Evolutionary conservation across 2,113 vertebrate genomes (phyloP), one percentile per base, ranked within the genome.

Genomic region (Alligator sinensis): DNA sequence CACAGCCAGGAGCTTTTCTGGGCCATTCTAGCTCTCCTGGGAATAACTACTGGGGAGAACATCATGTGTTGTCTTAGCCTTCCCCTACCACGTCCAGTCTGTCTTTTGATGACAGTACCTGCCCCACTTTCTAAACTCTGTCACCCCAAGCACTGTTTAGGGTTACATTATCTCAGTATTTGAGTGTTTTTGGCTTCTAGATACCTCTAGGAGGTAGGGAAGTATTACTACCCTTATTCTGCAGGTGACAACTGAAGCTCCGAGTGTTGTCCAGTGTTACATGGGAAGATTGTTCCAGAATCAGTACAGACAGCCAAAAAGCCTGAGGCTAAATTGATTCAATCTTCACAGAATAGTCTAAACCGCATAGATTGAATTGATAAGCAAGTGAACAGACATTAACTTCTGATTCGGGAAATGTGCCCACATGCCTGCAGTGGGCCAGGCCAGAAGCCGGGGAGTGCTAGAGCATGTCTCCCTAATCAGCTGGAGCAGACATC

Each of bases 71-170:
- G 11, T 47, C 34, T 34, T 13, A 74, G 70, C 22, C 34, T 74
- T 22, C 22, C 34, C 25, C 34, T 47, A 22, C 38, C 68, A 38
- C 68, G 34, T n/a, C 30, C 19, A 72, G 34, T 38, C 38, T 22
- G 21, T 47, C 70, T 22, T 6, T 74, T 13, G 47, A 47, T 47
- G 47, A 47, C 47, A 47, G 47, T 74, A 30, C 89, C 89, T 64
- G 91, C 80, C 85, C 25, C 5, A 7, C 62, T 82, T 28, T 6
- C 93, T 92, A 91, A 18, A 68, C 88, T 78, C 82, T 84, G 57
- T 77, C 88, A 79, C 88, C 90, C 92, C 87, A 89, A 61, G 80
- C 83, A 24, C 58, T 83, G 94, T 80, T 83, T 77, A 84, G 87
- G 38, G 64, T 77, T 55, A 87, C 14, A 55, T 83, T 95, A 74